Evolutionary conservation across 2,888 invertebrate genomes (phyloP).

Genomic region (Tinea pellionella): DNA sequence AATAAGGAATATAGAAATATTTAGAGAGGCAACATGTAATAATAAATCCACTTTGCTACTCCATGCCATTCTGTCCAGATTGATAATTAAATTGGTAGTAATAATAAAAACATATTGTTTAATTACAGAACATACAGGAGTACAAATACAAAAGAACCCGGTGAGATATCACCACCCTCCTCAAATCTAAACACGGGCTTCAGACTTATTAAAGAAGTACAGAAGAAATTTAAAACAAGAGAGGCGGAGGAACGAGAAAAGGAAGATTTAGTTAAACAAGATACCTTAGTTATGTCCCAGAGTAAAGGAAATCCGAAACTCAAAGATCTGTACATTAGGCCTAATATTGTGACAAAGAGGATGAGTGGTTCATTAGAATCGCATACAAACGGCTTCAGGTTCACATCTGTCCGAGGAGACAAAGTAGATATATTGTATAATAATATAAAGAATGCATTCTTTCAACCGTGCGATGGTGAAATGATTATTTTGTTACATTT

Average conservation of each 20-base stretch:
- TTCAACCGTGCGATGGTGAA: conserved; percentile 98
- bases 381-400: conserved; percentile 95
- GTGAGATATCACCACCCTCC: conserved; percentile 93
- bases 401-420: conserved; percentile 98
- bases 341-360: conserved; percentile 97
- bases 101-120: no score
- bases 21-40: no score
- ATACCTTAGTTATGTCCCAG: conserved; percentile 91
- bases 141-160: conserved; percentile 97
- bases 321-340: conserved; percentile 97
- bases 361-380: conserved; percentile 96
- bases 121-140: conserved; percentile 88
- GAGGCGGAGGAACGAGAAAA: conserved; percentile 99
- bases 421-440: conserved; percentile 99
- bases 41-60: no score
- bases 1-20: background rate
- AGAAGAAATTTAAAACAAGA: conserved; percentile 97
- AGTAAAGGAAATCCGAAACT: conserved; percentile 98
- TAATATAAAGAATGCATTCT: conserved; percentile 99
- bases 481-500: conserved; percentile 99
- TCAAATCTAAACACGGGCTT: conserved; percentile 97
- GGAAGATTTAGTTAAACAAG: conserved; percentile 98
- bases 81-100: no score
- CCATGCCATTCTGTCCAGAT: no score
- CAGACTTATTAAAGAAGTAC: conserved; percentile 97